Evolutionary conservation across 2,797 vertebrate genomes (phyloP), one percentile per base, ranked within the genome.

Genomic region (Poliocrania exsul): DNA sequence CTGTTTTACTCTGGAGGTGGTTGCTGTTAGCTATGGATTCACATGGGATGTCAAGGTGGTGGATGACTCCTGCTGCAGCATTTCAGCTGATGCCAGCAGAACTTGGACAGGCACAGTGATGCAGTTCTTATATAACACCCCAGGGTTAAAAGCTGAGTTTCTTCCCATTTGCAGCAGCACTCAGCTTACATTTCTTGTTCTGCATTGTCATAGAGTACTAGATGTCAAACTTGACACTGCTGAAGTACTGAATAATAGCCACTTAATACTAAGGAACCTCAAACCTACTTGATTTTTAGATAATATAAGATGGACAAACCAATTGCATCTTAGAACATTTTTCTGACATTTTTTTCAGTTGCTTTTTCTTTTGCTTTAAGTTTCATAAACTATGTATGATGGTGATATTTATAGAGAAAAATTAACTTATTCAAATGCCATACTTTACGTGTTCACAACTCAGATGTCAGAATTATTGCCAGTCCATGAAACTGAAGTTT

Each of bases 41-140:
- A 62, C 64, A 26, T 17, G 72, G 64, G 69, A 58, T 58, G 44
- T 62, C 44, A 80, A 94, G 91, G 74, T 54, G 65, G 81, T 42
- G 37, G 74, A 44, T 16, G 85, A 47, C 31, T 95, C 65, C 57
- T 89, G 71, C 90, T 69, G 88, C 88, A 83, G 77, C 61, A 16
- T 79, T 94, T 74, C 0, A 0, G 79, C 35, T 65, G 88, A 80
- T 74, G 86, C 72, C 67, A 78, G 91, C 90, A 94, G 88, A 81
- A 85, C 42, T 80, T 49, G 11, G 64, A 42, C 46, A 53, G 47
- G n/a, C 50, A 84, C 19, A 56, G 67, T 16, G 47, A 86, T 90
- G 87, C 91, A 95, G 90, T 15, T 64, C 92, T 95, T 94, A 81
- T 29, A 57, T 89, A 94, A 94, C 37, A 49, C 14, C 54, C 31